Evolutionary conservation across 2,888 invertebrate species (phyloP).

Genomic region (Lampropteryx suffumata): DNA sequence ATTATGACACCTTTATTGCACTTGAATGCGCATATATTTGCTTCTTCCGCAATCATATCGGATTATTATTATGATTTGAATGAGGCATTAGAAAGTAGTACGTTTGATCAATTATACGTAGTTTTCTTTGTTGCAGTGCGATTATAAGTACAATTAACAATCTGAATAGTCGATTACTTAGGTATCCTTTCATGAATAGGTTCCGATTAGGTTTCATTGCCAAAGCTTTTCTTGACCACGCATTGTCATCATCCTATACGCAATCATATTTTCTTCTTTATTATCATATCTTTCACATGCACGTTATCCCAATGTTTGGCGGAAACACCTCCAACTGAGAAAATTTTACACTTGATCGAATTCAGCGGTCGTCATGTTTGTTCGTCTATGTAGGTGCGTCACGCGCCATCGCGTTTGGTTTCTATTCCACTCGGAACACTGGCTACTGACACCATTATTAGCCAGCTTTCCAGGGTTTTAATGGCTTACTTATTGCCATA

Average conservation of each 20-base stretch:
- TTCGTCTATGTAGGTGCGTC: constrained; percentile 55
- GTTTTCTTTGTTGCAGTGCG: constrained; percentile 32
- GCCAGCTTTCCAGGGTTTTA: constrained; percentile 29
- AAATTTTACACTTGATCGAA: constrained; percentile 37
- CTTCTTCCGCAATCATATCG: constrained; percentile 42
- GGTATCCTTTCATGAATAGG: too few relatives aligned
- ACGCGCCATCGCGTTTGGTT: constrained; percentile 68
- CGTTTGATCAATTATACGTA: constrained; percentile 39
- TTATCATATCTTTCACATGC: too few relatives aligned
- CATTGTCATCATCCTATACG: too few relatives aligned
- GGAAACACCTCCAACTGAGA: constrained; percentile 11
- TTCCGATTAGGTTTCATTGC: too few relatives aligned
- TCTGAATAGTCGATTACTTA: neutral
- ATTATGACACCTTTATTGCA: constrained; percentile 44
- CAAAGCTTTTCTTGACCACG: too few relatives aligned
- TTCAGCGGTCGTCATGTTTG: constrained; percentile 42
- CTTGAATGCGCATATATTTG: constrained; percentile 35
- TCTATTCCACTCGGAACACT: constrained; percentile 60
- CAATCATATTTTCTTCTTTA: too few relatives aligned
- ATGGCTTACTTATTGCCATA: constrained; percentile 12
- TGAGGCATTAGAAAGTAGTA: constrained; percentile 46
- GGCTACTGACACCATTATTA: constrained; percentile 52
- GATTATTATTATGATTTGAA: constrained; percentile 38
- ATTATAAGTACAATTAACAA: constrained; percentile 19
- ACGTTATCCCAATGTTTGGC: neutral